phyloP scores from a whole-genome alignment of 2,113 vertebrate species.

The Poeciliopsis prolifica region DNA sequence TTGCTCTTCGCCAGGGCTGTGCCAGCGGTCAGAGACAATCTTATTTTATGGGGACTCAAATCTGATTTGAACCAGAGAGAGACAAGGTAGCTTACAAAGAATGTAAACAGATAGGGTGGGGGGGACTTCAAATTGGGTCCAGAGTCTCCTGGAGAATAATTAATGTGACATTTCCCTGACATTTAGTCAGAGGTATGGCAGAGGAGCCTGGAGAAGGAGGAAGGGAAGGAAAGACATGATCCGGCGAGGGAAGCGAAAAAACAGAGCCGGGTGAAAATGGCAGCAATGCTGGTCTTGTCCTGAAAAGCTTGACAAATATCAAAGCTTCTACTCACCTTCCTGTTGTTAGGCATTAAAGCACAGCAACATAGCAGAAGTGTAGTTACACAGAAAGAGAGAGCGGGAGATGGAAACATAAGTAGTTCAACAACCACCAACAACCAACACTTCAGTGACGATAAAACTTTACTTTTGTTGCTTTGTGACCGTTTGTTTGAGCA shows the following conservation, averaged over 20 bases:
- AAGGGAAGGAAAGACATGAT: conserved; percentile 48
- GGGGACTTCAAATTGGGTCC: conserved; percentile 62
- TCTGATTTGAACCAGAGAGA: conserved; percentile 71
- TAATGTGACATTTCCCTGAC: conserved; percentile 85
- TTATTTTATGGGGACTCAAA: conserved; percentile 73
- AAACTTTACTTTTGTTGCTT: conserved; percentile 67
- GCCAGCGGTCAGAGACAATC: conserved; percentile 63
- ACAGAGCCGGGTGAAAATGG: conserved; percentile 29
- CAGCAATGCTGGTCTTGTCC: conserved; percentile 20
- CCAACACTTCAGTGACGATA: conserved; percentile 55
- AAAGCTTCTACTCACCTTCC: conserved; percentile 6
- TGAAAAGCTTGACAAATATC: conserved; percentile 28
- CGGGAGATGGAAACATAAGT: conserved; percentile 36
- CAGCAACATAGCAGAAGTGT: conserved; percentile 24
- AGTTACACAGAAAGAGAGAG: neutral
- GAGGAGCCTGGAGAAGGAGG: conserved; percentile 62
- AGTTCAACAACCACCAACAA: conserved; percentile 47
- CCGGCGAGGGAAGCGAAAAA: conserved; percentile 25
- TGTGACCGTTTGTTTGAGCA: conserved; percentile 66
- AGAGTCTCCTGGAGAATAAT: conserved; percentile 79
- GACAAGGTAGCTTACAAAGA: conserved; percentile 60
- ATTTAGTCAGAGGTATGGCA: conserved; percentile 78
- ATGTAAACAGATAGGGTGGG: conserved; percentile 52
- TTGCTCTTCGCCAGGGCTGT: conserved; percentile 29
- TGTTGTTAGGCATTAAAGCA: conserved; percentile 35